phyloP scores from a whole-genome alignment of 2,888 invertebrate species.

The Latheticus oryzae region DNA sequence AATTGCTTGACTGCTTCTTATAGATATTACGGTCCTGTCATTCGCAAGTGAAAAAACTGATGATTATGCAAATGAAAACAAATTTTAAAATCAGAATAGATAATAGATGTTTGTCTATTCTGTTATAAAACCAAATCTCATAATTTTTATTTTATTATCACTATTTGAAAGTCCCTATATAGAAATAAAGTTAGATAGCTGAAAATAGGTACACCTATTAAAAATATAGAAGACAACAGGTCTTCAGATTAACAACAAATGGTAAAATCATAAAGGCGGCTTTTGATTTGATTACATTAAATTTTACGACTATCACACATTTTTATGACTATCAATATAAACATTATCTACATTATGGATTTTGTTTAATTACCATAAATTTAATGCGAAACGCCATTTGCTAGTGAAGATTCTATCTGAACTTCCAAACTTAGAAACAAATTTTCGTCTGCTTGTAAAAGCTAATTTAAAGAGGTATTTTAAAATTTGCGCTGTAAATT shows the following conservation, averaged over 20 bases:
- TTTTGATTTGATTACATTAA: conserved; percentile 11
- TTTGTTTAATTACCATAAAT: conserved; percentile 19
- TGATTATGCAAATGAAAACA: too few relatives aligned
- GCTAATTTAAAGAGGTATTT: too few relatives aligned
- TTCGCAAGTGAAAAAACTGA: too few relatives aligned
- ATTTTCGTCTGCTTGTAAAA: too few relatives aligned
- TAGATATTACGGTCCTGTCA: too few relatives aligned
- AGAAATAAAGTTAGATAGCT: conserved; percentile 8
- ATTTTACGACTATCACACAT: conserved; percentile 23
- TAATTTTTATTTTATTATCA: conserved; percentile 16
- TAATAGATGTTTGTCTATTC: too few relatives aligned
- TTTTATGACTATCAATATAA: conserved; percentile 20
- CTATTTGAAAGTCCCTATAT: background rate
- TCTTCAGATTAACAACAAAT: conserved; percentile 4
- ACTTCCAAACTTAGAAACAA: too few relatives aligned
- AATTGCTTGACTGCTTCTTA: too few relatives aligned
- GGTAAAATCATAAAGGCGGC: conserved; percentile 20
- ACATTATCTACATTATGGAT: conserved; percentile 5
- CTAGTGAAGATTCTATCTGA: conserved; percentile 10
- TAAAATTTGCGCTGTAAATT: too few relatives aligned
- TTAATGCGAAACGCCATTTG: conserved; percentile 1
- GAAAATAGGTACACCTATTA: conserved; percentile 9
- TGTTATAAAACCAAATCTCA: too few relatives aligned
- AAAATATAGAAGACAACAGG: conserved; percentile 12
- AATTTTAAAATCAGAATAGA: too few relatives aligned